These are phyloP conservation scores for Motacilla alba DNA, from an alignment of 2,113 vertebrate genomes.

Conservation along the genomic window DNA sequence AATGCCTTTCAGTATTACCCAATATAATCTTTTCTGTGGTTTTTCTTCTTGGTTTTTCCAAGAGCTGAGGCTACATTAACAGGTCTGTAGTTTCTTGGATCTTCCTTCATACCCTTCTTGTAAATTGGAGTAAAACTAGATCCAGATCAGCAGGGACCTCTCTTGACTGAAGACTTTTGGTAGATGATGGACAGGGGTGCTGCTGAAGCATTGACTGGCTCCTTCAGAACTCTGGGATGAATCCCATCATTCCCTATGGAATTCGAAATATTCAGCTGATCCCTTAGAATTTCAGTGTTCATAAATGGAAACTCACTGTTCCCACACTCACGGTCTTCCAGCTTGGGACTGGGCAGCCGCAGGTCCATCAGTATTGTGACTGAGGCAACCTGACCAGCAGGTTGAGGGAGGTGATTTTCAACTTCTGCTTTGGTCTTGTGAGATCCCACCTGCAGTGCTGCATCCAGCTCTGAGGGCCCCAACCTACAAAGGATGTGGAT, in stretches of 20 bases:
- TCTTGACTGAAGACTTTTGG: background rate
- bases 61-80: background rate
- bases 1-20: background rate
- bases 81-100: background rate
- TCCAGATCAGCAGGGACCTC: background rate
- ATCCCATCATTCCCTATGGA: background rate
- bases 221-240: background rate
- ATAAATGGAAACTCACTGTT: background rate
- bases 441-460: background rate
- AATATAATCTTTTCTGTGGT: background rate
- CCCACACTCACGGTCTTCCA: background rate
- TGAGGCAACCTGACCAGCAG: background rate
- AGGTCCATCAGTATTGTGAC: background rate
- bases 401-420: background rate
- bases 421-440: accelerated
- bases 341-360: background rate
- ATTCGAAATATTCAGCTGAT: background rate
- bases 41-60: background rate
- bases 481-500: background rate
- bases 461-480: background rate
- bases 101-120: background rate
- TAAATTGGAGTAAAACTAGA: background rate
- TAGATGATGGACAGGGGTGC: background rate
- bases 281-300: background rate
- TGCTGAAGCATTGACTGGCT: background rate